Base-by-base conservation (phyloP, 2,113 vertebrate species). In the Acrocephalus kingi region DNA sequence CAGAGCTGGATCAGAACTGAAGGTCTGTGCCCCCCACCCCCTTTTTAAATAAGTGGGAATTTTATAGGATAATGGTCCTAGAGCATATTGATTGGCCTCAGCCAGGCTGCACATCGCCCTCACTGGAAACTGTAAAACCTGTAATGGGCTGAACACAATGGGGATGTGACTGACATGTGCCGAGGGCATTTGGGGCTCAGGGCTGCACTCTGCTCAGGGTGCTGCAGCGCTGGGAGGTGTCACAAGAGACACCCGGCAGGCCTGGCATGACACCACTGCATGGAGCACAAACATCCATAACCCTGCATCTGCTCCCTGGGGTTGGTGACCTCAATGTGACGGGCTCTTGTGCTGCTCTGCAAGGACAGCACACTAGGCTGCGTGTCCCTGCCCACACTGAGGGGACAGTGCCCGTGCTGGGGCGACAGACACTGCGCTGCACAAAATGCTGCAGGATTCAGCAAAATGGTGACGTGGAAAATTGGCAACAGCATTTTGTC, bases 61-160 rank as follows among this genome's bases (percentile, higher is more conserved):
- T 96, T 94, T 96, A 94, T 88, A 94, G 94, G 93, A 93, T 96
- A 96, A 95, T 96, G 92, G 93, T 94, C 76, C 66, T 93, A 73
- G 80, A 91, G 78, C 5, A 10, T 91, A 96, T 96, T 93, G 95
- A 97, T 96, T 96, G n/a, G 92, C 90, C 77, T 93, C 92, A 92
- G 74, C 62, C 37, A 91, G 88, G 92, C 80, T 86, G 94, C 73
- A 37, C 88, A 78, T 82, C 8, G 51, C 88, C 86, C 80, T 91
- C 71, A 12, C 72, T 84, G 90, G 88, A 84, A 94, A 93, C 84
- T 63, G 86, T 84, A 80, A 95, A 94, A 84, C 89, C 83, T 58
- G 88, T 90, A 93, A 90, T 54, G 84, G 80, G 80, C 84, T 90
- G 85, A 72, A 23, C 69, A 82, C 92, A 90, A 85, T 35, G 74